These are phyloP conservation scores for Alauda arvensis DNA, from an alignment of 2,797 vertebrate genomes.

Conservation along the genomic window DNA sequence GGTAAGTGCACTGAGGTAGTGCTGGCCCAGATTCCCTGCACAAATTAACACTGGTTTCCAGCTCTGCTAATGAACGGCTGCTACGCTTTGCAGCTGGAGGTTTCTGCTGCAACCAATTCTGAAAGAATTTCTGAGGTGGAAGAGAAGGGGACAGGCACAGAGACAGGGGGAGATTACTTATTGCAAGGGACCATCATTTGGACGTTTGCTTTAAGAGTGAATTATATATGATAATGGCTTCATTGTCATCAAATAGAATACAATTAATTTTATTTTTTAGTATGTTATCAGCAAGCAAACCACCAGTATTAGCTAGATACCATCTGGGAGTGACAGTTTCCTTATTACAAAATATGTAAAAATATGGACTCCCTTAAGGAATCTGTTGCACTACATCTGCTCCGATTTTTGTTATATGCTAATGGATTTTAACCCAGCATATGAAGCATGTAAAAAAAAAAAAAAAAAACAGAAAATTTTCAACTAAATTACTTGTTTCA, in stretches of 20 bases:
- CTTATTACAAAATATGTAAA: constrained; percentile 87
- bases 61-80: constrained; percentile 47
- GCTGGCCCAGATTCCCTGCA: constrained; percentile 18
- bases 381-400: constrained; percentile 80
- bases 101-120: constrained; percentile 17
- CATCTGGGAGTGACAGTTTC: constrained; percentile 84
- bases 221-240: constrained; percentile 79
- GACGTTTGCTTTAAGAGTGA: constrained; percentile 69
- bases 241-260: constrained; percentile 81
- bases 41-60: constrained; percentile 49
- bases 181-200: constrained; percentile 46
- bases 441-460: constrained; percentile 74
- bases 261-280: constrained; percentile 84
- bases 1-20: background rate
- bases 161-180: constrained; percentile 2
- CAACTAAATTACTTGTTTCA: constrained; percentile 77
- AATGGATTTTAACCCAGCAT: constrained; percentile 82
- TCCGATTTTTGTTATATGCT: constrained; percentile 82
- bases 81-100: constrained; percentile 42
- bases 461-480: constrained; percentile 72
- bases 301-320: constrained; percentile 77
- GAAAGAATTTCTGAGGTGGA: background rate
- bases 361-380: constrained; percentile 87
- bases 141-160: constrained; percentile 1
- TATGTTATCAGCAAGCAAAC: constrained; percentile 81